Evolutionary conservation across 2,797 vertebrate species (phyloP).

Genomic region (Sebastes kiyomatsui): DNA sequence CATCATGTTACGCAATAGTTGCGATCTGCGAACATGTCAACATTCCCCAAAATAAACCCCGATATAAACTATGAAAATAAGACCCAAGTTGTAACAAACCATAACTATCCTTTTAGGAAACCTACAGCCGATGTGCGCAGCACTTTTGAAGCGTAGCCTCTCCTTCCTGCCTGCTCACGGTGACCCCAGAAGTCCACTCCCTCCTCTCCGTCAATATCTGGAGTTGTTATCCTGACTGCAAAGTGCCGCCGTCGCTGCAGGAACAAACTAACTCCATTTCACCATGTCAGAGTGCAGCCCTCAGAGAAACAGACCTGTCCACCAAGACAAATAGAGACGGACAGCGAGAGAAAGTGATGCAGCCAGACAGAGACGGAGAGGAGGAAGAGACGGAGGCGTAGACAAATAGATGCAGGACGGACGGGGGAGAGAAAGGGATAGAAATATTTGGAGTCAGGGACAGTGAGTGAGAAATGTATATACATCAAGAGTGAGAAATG

Average conservation of each 20-base stretch:
- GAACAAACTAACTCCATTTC: conserved; percentile 73
- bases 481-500: conserved; percentile 51
- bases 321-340: conserved; percentile 78
- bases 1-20: no score
- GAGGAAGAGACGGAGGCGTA: conserved; percentile 4
- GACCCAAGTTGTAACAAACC: not conserved
- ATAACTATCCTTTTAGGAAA: not conserved
- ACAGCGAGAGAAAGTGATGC: conserved; percentile 62
- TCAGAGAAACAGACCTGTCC: conserved; percentile 73
- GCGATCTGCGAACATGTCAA: not conserved
- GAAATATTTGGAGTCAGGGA: conserved; percentile 47
- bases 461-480: conserved; percentile 50
- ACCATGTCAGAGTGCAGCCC: conserved; percentile 69
- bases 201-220: conserved; percentile 52
- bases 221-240: conserved; percentile 71
- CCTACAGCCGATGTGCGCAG: conserved; percentile 26
- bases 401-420: conserved; percentile 31
- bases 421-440: conserved; percentile 10
- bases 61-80: not conserved
- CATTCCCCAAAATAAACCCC: not conserved
- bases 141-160: conserved; percentile 15
- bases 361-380: conserved; percentile 41
- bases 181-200: conserved; percentile 54
- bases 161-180: conserved; percentile 3
- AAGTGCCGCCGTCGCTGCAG: conserved; percentile 59